Conservation (phyloP, 2,888 invertebrate genomes). For the Hypomecis punctinalis region DNA sequence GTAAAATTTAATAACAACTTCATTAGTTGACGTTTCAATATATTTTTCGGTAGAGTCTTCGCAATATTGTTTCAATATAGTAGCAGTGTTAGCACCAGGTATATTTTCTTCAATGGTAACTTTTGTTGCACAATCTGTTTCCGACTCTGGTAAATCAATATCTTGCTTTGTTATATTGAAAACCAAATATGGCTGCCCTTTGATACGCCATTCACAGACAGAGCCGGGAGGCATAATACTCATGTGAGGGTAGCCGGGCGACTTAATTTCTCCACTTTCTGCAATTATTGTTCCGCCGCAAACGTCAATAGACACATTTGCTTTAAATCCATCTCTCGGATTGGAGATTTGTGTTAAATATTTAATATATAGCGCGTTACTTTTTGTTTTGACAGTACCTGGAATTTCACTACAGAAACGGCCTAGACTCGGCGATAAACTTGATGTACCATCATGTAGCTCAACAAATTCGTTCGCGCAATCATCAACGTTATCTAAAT, state of each 20-base stretch:
- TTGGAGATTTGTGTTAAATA: slow-evolving; percentile 89
- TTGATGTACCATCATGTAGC: slow-evolving; percentile 92
- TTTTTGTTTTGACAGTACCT: slow-evolving; percentile 85
- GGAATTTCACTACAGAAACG: slow-evolving; percentile 87
- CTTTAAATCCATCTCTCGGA: slow-evolving; percentile 92
- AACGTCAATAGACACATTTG: slow-evolving; percentile 86
- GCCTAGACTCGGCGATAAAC: slow-evolving; percentile 87
- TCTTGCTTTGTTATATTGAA: slow-evolving; percentile 60
- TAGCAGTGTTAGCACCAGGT: slow-evolving; percentile 58
- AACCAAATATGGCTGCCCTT: slow-evolving; percentile 63
- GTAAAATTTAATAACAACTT: slow-evolving; percentile 63
- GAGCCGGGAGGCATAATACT: slow-evolving; percentile 80
- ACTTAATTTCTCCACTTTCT: slow-evolving; percentile 85
- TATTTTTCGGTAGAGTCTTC: slow-evolving; percentile 39
- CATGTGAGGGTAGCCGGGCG: slow-evolving; percentile 88
- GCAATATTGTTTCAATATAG: slow-evolving; percentile 62
- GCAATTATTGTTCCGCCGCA: slow-evolving; percentile 87
- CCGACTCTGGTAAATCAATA: slow-evolving; percentile 61
- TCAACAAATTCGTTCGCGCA: slow-evolving; percentile 88
- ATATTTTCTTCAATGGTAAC: slow-evolving; percentile 66
- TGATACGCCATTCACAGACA: slow-evolving; percentile 90
- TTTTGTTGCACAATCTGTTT: slow-evolving; percentile 65
- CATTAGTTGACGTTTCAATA: slow-evolving; percentile 66
- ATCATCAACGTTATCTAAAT: slow-evolving; percentile 77
- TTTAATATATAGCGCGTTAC: slow-evolving; percentile 88